Evolutionary conservation across 2,888 invertebrate genomes (phyloP).

Genomic region (Stenchaetothrips biformis): DNA sequence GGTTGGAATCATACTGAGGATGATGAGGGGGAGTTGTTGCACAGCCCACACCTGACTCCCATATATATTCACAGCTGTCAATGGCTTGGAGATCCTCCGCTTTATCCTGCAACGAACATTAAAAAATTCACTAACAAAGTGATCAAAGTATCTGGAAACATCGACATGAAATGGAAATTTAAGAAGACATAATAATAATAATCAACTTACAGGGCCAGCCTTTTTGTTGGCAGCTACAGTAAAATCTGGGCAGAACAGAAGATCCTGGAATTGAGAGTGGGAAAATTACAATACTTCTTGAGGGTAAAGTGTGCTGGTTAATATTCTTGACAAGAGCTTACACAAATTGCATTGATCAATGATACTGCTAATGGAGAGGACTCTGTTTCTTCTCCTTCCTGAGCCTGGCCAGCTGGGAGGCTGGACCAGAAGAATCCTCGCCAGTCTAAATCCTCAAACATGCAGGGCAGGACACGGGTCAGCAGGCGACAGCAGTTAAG

Average conservation of each 20-base stretch:
- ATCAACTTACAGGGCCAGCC: slow-evolving; percentile 73
- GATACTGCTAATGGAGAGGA: slow-evolving; percentile 80
- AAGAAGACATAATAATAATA: slow-evolving; percentile 13
- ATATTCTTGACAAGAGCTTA: slow-evolving; percentile 49
- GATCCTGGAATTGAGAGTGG: slow-evolving; percentile 61
- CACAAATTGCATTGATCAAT: slow-evolving; percentile 86
- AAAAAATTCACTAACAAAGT: slow-evolving; percentile 20
- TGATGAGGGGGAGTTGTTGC: slow-evolving; percentile 82
- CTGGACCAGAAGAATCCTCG: slow-evolving; percentile 98
- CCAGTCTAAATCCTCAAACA: slow-evolving; percentile 98
- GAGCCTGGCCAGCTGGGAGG: slow-evolving; percentile 58
- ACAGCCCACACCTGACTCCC: slow-evolving; percentile 99
- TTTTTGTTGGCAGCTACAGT: slow-evolving; percentile 78
- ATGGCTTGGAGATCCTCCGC: slow-evolving; percentile 92
- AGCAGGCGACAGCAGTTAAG: slow-evolving; percentile 90
- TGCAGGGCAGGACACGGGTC: slow-evolving; percentile 90
- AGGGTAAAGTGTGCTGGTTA: too few species aligned
- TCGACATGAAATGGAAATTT: not conserved
- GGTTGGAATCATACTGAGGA: slow-evolving; percentile 74
- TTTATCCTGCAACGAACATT: slow-evolving; percentile 60
- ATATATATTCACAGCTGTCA: slow-evolving; percentile 99
- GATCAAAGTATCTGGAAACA: slow-evolving; percentile 16
- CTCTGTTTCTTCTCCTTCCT: slow-evolving; percentile 39
- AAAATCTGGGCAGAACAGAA: slow-evolving; percentile 97
- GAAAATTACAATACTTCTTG: too few species aligned